Conservation (phyloP, 2,113 vertebrate genomes). For the Anoplopoma fimbria region DNA sequence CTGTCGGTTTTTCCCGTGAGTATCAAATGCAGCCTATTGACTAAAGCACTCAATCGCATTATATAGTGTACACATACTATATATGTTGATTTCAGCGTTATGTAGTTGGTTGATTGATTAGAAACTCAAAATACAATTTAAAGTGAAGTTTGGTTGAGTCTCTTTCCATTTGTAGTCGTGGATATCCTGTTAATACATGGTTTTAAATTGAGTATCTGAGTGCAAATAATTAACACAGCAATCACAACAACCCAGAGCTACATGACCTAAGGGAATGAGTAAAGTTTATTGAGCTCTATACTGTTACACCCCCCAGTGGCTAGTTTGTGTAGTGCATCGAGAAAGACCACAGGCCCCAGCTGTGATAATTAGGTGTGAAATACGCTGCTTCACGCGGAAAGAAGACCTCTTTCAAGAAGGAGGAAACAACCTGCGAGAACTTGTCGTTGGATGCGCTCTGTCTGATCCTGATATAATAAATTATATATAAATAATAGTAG, state of each 20-base stretch:
- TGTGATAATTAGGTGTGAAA: conserved; percentile 56
- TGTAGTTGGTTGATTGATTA: neutral
- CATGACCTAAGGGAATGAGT: neutral
- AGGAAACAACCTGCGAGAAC: neutral
- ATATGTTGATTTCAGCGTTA: neutral
- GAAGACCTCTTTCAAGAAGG: neutral
- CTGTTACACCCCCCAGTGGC: conserved; percentile 2
- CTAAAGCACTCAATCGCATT: neutral
- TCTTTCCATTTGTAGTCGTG: neutral
- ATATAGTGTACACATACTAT: neutral
- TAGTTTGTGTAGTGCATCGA: neutral
- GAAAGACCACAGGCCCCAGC: conserved; percentile 32
- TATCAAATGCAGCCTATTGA: neutral
- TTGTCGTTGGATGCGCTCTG: neutral
- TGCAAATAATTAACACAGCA: neutral
- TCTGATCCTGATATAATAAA: neutral
- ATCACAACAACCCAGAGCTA: neutral
- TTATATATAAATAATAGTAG: no score
- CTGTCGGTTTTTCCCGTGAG: neutral
- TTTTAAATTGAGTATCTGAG: neutral
- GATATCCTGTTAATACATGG: neutral
- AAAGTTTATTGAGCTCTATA: neutral
- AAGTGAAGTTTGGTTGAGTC: neutral
- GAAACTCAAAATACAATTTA: neutral
- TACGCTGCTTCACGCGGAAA: neutral